Evolutionary conservation across 2,888 invertebrate genomes (phyloP).

Genomic region (Margaritifera margaritifera): DNA sequence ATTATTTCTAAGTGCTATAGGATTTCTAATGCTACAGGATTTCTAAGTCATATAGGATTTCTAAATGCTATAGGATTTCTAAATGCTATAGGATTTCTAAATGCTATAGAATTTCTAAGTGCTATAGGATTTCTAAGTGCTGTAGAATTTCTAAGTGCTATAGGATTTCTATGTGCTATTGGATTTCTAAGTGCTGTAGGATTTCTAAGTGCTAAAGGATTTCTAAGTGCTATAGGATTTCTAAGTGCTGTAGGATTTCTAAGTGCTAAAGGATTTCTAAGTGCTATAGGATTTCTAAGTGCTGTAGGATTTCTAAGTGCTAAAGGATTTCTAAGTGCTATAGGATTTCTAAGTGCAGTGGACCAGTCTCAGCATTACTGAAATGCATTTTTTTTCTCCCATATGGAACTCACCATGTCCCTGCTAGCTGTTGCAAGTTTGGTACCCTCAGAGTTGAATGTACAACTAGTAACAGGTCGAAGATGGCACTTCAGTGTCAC

Average conservation of each 20-base stretch:
- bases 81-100: neutral
- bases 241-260: neutral
- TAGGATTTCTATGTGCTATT: neutral
- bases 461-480: conserved; percentile 65
- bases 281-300: neutral
- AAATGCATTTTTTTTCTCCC: neutral
- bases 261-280: neutral
- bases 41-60: neutral
- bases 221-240: neutral
- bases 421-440: conserved; percentile 67
- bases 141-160: neutral
- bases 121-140: neutral
- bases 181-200: neutral
- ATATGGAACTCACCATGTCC: conserved; percentile 61
- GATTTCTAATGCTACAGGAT: neutral
- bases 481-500: conserved; percentile 41
- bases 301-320: neutral
- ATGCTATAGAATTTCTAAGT: too few relatives aligned
- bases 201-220: neutral
- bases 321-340: neutral
- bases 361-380: neutral
- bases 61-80: neutral
- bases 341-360: neutral
- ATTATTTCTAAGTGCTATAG: too few relatives aligned
- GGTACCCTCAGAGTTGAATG: conserved; percentile 58